Evolutionary conservation across 2,888 invertebrate genomes (phyloP).

Genomic region (Gortyna flavago): DNA sequence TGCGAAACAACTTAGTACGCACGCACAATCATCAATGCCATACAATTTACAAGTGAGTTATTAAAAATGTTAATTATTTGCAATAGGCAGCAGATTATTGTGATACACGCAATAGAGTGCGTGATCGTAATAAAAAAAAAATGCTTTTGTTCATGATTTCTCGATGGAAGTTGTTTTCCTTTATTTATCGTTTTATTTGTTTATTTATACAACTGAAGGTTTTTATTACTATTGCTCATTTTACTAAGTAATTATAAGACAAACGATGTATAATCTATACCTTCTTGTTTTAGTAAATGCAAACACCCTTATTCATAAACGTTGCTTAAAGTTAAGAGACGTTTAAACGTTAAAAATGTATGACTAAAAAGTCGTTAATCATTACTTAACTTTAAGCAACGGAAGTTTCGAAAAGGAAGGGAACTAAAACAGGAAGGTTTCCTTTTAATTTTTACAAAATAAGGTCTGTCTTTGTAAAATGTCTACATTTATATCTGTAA

Average conservation of each 20-base stretch:
- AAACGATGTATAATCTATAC: background rate
- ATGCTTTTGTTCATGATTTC: background rate
- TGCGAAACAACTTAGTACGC: slow-evolving; percentile 29
- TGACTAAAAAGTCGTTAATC: too few species aligned
- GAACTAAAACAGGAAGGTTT: too few species aligned
- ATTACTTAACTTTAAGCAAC: too few species aligned
- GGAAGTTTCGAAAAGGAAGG: too few species aligned
- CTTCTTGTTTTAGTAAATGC: background rate
- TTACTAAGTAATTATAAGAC: background rate
- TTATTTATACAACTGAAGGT: background rate
- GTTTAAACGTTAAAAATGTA: too few species aligned
- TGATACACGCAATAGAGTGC: background rate
- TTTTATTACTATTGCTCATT: background rate
- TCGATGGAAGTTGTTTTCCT: background rate
- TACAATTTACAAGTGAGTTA: slow-evolving; percentile 2
- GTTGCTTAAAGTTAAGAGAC: too few species aligned
- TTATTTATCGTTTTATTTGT: background rate
- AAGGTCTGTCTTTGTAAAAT: background rate
- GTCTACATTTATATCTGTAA: background rate
- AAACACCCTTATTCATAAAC: too few species aligned
- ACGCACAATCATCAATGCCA: background rate
- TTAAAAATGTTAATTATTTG: slow-evolving; percentile 33
- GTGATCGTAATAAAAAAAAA: background rate
- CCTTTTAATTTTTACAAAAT: background rate
- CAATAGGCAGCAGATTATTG: slow-evolving; percentile 4